A percentile compares a stretch with the other conserved stretches of the same genome.
phyloP scores from a whole-genome alignment of 2,113 vertebrate species.

The Lathamus discolor region DNA sequence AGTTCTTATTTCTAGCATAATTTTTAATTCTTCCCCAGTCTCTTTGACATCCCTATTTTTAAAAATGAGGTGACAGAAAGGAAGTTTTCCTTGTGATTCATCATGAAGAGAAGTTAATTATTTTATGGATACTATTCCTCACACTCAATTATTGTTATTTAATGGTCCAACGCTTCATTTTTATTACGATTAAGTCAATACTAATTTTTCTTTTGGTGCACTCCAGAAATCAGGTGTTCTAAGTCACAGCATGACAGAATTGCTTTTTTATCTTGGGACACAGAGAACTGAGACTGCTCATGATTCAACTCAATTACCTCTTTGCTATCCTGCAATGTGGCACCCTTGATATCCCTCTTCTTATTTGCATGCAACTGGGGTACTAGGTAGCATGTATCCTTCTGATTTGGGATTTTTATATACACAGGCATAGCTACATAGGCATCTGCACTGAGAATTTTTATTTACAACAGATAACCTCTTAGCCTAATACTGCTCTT shows the following conservation, averaged over 20 bases:
- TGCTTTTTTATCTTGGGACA: neutral
- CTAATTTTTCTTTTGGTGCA: neutral
- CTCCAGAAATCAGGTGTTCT: neutral
- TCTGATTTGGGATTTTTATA: neutral
- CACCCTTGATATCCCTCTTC: neutral
- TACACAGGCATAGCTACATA: neutral
- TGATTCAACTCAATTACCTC: neutral
- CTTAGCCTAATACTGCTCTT: neutral
- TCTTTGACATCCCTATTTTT: neutral
- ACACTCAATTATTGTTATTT: neutral
- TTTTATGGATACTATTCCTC: neutral
- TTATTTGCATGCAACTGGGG: rapidly evolving
- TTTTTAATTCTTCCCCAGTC: neutral
- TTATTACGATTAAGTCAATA: neutral
- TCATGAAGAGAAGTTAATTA: neutral
- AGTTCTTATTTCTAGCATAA: neutral
- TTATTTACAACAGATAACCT: neutral
- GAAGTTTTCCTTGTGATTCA: constrained; percentile 8
- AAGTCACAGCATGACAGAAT: neutral
- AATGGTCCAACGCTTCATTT: neutral
- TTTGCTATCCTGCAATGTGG: neutral
- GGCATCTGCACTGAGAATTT: neutral
- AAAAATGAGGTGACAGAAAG: neutral
- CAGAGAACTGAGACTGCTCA: neutral
- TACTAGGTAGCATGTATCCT: neutral